Percentiles rank a stretch among this genome's conserved stretches.
phyloP scores from a whole-genome alignment of 2,888 invertebrate species.

The Drosophila engyochracea region DNA sequence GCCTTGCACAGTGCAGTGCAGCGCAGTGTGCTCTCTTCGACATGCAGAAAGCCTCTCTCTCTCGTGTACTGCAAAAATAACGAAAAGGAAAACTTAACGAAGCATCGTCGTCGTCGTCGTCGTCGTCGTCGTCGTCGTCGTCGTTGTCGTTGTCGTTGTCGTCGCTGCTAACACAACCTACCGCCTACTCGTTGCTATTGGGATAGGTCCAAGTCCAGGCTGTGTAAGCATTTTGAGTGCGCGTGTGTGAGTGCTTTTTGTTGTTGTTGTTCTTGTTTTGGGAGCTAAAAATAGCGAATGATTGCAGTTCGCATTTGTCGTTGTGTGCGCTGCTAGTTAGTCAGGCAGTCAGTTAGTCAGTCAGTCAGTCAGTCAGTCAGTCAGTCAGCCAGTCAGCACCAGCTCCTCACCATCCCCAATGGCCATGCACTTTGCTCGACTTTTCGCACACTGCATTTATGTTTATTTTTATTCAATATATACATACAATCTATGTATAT shows the following conservation, averaged over 20 bases:
- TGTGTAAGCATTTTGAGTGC: constrained; percentile 12
- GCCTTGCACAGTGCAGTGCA: constrained; percentile 7
- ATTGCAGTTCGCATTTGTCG: constrained; percentile 60
- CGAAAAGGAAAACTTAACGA: constrained; percentile 58
- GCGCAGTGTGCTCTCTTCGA: constrained; percentile 10
- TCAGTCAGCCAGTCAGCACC: not conserved
- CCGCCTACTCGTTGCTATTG: constrained; percentile 61
- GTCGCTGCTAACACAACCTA: constrained; percentile 60
- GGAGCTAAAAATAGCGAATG: constrained; percentile 69
- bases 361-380: constrained; percentile 22
- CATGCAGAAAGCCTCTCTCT: constrained; percentile 16
- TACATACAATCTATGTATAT: not conserved
- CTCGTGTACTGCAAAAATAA: constrained; percentile 1
- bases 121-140: constrained; percentile 22
- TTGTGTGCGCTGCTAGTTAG: constrained; percentile 54
- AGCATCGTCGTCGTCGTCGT: constrained; percentile 7
- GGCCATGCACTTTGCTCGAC: constrained; percentile 64
- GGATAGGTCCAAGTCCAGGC: constrained; percentile 77
- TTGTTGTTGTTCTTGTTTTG: constrained; percentile 5
- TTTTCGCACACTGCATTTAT: constrained; percentile 51
- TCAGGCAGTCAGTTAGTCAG: constrained; percentile 39
- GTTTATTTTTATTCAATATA: constrained; percentile 36
- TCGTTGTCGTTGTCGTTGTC: not conserved
- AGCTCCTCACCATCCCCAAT: constrained; percentile 19
- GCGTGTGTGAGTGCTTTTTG: constrained; percentile 9